Evolutionary conservation across 2,888 invertebrate species (phyloP), one percentile per base, ranked within the genome.

Genomic region (Conops quadrifasciatus): DNA sequence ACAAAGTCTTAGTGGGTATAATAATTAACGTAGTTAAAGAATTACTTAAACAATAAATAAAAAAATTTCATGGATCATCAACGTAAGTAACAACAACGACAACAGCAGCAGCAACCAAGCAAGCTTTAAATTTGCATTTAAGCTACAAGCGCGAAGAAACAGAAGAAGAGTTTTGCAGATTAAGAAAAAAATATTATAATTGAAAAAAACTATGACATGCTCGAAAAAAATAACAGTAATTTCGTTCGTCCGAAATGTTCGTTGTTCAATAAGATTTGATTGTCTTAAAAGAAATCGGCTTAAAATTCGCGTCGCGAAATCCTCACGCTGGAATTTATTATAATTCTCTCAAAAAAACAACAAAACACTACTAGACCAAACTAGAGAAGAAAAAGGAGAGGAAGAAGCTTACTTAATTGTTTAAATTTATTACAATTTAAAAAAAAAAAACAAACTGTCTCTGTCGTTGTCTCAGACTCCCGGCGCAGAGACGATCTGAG

Each of bases 91-190:
- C 51, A 28, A 1, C n/a, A 65, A 49, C 24, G 47, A 19, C 24
- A 30, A 64, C 19, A 47, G 11, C 30, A 28, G 19, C 30, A 58
- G 59, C 5, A 26, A 19, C 13, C n/a, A 28, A 26, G 16, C 21
- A 21, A 67, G 26, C 45, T 45, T 59, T 26, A 36, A 26, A 67
- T 67, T 67, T 58, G 58, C 66, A 67, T 67, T 43, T 45, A 67
- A 47, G 15, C 51, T 66, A 56, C 4, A 36, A 36, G 4, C 9
- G 4, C n/a, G n/a, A n/a, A n/a, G n/a, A n/a, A n/a, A n/a, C n/a
- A 43, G 5, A 13, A 43, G 36, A 36, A 24, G 56, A 16, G 43
- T 24, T 63, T 63, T 63, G 45, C 43, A 58, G 9, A 59, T 28
- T 7, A 11, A 43, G 5, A 43, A 43, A 43, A 43, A 11, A 43